Conservation (phyloP, 2,888 invertebrate species). For the Icerya purchasi region DNA sequence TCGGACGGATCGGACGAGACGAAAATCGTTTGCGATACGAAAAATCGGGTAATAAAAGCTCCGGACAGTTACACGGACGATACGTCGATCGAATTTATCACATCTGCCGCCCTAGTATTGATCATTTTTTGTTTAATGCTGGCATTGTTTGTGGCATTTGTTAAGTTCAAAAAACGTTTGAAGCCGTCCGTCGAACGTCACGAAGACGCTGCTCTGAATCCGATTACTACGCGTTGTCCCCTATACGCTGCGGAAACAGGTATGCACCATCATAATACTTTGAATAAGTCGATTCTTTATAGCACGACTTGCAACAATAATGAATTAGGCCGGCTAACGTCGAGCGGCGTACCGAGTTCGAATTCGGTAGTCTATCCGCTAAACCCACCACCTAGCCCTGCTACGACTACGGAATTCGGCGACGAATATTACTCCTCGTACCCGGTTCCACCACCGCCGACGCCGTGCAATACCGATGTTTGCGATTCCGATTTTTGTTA, state of each 20-base stretch:
- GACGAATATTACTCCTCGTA: slow-evolving; percentile 17
- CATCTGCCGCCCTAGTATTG: neutral
- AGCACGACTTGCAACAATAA: slow-evolving; percentile 29
- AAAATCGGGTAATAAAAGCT: neutral
- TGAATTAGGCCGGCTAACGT: slow-evolving; percentile 30
- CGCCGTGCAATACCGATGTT: slow-evolving; percentile 84
- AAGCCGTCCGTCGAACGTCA: neutral
- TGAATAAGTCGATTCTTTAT: slow-evolving; percentile 23
- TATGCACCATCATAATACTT: slow-evolving; percentile 26
- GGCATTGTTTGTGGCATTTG: neutral
- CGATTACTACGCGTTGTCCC: neutral
- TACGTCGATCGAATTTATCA: neutral
- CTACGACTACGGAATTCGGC: slow-evolving; percentile 37
- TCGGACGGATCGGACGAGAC: slow-evolving; percentile 58
- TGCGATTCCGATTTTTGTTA: slow-evolving; percentile 33
- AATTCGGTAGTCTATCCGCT: slow-evolving; percentile 43
- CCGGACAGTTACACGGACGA: neutral
- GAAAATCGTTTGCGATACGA: neutral
- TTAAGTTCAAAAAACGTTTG: neutral
- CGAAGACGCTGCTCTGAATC: slow-evolving; percentile 3
- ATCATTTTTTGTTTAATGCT: neutral
- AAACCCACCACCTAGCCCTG: slow-evolving; percentile 80
- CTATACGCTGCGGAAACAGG: neutral
- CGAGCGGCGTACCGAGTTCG: slow-evolving; percentile 16
- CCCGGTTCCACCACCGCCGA: slow-evolving; percentile 72